Base-by-base conservation (phyloP, 2,888 invertebrate genomes). In the Apantesis nais region DNA sequence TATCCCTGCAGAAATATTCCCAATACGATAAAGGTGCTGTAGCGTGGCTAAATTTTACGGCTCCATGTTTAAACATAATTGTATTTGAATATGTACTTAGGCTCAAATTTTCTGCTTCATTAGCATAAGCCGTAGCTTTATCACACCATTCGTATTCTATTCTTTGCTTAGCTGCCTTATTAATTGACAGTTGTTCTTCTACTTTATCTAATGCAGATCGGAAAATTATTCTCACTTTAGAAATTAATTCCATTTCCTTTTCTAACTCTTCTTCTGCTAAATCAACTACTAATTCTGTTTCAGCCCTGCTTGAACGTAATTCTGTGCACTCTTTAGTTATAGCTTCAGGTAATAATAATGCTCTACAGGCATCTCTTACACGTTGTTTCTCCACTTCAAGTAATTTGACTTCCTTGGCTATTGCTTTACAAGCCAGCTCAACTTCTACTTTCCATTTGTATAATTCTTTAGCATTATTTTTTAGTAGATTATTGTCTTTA, bases 91-190 rank as follows among this genome's bases (percentile, higher is more conserved):
- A 95, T 66, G 97, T 97, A 74, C 96, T 96, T 22, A 98, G 93
- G 12, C 96, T 95, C 41, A 97, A 94, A 87, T 97, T 97, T 1
- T 91, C 89, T 0, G 97, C 92, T 82, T 98, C 98, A 9, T 97
- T 96, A 78, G 97, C 96, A 83, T 97, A 97, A 0, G 98, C 96
- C 85, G 97, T 96, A 70, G 96, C 96, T 92, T 99, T 99, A 86
- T 99, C 98, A 83, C 98, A 98, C 98, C 98, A 98, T 87, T 99
- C 98, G 85, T 96, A 97, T 92, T 99, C 99, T 72, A 98, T 94
- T 62, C 97, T 96, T 78, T 97, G 96, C 86, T 98, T 98, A 0
- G 97, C 97, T n/a, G 97, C 96, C 83, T 97, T 97, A 85, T 98
- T 97, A 81, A 97, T 96, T 37, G 96, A 86, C 84, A 97, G 93